Percentiles rank a stretch among this genome's conserved stretches.
Evolutionary conservation across 2,113 vertebrate genomes (phyloP).

Genomic region (Corydoras sp.): DNA sequence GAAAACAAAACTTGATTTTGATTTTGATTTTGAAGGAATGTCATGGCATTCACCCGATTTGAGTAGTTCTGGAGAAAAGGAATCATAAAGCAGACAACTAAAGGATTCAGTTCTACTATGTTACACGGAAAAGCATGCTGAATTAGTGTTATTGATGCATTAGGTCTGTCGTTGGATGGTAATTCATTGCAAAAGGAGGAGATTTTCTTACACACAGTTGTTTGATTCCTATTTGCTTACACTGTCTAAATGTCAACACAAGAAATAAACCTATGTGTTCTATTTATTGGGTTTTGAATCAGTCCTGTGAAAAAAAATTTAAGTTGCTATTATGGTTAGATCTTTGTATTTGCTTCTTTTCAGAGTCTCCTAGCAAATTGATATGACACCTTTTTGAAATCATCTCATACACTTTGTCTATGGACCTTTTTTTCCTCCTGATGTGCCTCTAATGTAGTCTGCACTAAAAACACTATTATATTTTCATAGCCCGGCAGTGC

Average conservation of each 20-base stretch:
- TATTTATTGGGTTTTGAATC: not conserved
- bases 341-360: conserved; percentile 33
- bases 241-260: not conserved
- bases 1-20: not conserved
- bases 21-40: not conserved
- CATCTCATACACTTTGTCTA: not conserved
- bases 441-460: conserved; percentile 38
- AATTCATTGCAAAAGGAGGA: not conserved
- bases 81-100: not conserved
- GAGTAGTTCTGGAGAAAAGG: not conserved
- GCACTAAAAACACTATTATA: conserved; percentile 46
- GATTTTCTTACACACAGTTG: not conserved
- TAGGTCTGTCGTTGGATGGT: not conserved
- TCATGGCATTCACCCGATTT: not conserved
- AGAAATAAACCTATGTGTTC: not conserved
- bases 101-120: not conserved
- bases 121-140: not conserved
- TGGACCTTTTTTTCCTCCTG: conserved; percentile 16
- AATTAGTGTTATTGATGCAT: conserved; percentile 17
- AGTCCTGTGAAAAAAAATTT: not conserved
- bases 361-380: conserved; percentile 16
- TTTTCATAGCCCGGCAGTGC: conserved; percentile 55
- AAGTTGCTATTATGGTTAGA: conserved; percentile 12
- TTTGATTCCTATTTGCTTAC: not conserved
- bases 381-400: conserved; percentile 33